Base-by-base conservation (phyloP, 2,113 vertebrate genomes). In the Bambusicola thoracicus region DNA sequence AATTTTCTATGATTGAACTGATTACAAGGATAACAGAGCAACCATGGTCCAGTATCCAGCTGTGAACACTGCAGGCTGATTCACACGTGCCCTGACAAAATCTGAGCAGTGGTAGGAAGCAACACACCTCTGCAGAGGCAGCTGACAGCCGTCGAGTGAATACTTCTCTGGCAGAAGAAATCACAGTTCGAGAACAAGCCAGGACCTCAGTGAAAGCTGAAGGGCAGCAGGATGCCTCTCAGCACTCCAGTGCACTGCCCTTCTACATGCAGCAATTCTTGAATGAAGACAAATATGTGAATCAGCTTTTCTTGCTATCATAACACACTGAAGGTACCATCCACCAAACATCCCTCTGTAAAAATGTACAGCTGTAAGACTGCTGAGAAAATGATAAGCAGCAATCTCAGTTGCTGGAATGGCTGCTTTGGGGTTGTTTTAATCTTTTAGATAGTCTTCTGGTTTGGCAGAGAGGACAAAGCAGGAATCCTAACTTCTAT, bases 11-110 rank as follows among this genome's bases (percentile, higher is more conserved):
- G 11, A 46, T 43, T 21, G 22, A 36, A 7, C 46, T 55, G 53
- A 6, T 2, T 27, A 43, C 36, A 48, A 24, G 21, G 34, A 27
- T 5, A n/a, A 25, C 0, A 17, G 40, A 63, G 30, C 51, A 25
- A 11, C 30, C 19, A 6, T 22, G 17, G 6, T 48, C 53, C 3
- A 0, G 46, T 20, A 29, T 3, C 43, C 34, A 24, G 3, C 59
- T 30, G 41, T 21, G 40, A 48, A 25, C 0, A 0, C 2, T 44
- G 41, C 32, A 41, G 2, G 30, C 20, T 0, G 0, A 43, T 11
- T 40, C 27, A 63, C 46, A 16, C 10, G 21, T 61, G 14, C 2
- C 5, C 59, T 32, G 43, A 73, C 68, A 38, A 49, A n/a, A 49
- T 73, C 6, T 3, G 0, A 8, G 24, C 8, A 20, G 27, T 0